Base-by-base conservation (phyloP, 1,140 invertebrate genomes). In the Schlechtendalia chinensis region DNA sequence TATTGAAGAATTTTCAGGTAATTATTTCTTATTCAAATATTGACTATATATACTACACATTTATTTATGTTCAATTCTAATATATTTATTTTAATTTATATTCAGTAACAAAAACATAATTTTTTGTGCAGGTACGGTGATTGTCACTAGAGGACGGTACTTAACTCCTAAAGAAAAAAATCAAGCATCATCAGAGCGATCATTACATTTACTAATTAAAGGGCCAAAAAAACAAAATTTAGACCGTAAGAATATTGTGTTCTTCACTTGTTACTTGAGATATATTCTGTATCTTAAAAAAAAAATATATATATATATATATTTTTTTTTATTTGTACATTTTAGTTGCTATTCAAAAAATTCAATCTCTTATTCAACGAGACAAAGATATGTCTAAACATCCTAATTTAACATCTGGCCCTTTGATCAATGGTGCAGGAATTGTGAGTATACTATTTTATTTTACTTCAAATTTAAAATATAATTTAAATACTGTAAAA, bases 191-290 rank as follows among this genome's bases (percentile, higher is more conserved):
- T 63, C 75, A 14, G 89, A 90, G 81, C 85, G 89, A 82, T 87
- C 90, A 69, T 85, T 91, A 54, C 90, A 90, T 83, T 85, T 91
- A 74, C 89, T 88, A 83, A 88, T 91, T 82, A 90, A 90, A 84
- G 90, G 88, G 50, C 87, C 89, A 72, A 85, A 85, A 47, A 89
- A 90, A 84, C 87, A 89, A 80, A 88, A 88, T 84, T 86, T 91
- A 81, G 88, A 90, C 84, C 85, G 90, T 91, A 87, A 85, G 89
- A 87, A 74, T 56, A 54, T 72, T 81, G 61, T 82, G 19, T 29
- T 83, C 81, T 69, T 75, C 72, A 54, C 1, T 50, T 12, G 5
- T 12, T 50, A 45, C 39, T 5, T 45, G 27, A 17, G 16, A 27
- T 54, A 54, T 29, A 54, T 32, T 32, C 1, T 39, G n/a, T 63